These are phyloP conservation scores for Gymnopithys bicolor DNA, from an alignment of 2,797 vertebrate genomes.

Conservation along the genomic window DNA sequence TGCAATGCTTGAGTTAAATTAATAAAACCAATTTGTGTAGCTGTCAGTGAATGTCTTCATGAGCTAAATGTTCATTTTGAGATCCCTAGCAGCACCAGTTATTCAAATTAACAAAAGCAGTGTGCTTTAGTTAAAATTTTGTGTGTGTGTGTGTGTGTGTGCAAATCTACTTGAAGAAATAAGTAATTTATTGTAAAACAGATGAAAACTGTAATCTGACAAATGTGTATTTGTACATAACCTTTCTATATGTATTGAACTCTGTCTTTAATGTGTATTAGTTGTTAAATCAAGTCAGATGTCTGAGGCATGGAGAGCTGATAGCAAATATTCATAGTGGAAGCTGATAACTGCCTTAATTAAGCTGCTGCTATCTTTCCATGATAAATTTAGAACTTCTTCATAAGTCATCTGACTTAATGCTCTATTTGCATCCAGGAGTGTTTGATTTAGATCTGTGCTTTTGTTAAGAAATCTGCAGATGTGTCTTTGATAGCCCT, in stretches of 20 bases:
- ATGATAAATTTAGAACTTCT: constrained; percentile 31
- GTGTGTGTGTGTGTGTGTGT: background rate
- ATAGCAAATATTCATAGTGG: constrained; percentile 24
- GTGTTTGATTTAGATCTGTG: background rate
- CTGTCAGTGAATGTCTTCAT: background rate
- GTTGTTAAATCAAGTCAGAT: background rate
- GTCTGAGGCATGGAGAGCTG: background rate
- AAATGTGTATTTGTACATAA: background rate
- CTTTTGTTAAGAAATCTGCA: background rate
- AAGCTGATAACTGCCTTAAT: constrained; percentile 46
- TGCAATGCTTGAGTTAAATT: background rate
- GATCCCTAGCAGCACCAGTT: background rate
- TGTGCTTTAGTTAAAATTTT: background rate
- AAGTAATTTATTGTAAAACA: background rate
- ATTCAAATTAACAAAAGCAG: background rate
- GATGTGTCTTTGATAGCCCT: background rate
- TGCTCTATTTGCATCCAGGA: background rate
- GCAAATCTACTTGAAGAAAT: background rate
- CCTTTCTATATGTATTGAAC: background rate
- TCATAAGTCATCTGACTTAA: constrained; percentile 17
- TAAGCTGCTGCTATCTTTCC: constrained; percentile 29
- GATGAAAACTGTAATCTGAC: background rate
- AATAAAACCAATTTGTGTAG: background rate
- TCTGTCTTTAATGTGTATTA: background rate
- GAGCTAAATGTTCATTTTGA: background rate